phyloP scores from a whole-genome alignment of 2,797 vertebrate genomes.

The Avahi laniger region DNA sequence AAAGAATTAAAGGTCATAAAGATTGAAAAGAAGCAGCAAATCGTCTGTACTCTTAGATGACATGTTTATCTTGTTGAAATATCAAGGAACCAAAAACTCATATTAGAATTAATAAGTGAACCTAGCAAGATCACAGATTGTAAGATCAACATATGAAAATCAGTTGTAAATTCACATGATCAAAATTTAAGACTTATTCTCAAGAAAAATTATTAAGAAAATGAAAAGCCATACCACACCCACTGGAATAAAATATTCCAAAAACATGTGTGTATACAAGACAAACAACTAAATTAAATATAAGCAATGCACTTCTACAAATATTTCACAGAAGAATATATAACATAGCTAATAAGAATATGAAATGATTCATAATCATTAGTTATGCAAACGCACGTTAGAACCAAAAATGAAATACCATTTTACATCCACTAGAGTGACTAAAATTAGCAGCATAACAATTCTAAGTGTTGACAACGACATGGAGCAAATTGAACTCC shows the following conservation, averaged over 20 bases:
- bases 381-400: background rate
- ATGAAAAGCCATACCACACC: background rate
- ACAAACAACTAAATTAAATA: background rate
- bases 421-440: background rate
- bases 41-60: background rate
- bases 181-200: background rate
- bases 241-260: constrained; percentile 1
- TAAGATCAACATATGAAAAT: background rate
- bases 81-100: background rate
- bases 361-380: background rate
- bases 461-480: background rate
- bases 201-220: background rate
- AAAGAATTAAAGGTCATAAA: background rate
- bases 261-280: background rate
- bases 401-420: background rate
- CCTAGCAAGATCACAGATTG: background rate
- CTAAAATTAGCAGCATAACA: background rate
- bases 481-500: background rate
- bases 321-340: background rate
- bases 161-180: background rate
- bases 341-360: background rate
- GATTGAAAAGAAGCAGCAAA: background rate
- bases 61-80: background rate
- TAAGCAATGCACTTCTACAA: background rate
- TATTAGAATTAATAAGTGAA: background rate